Evolutionary conservation across 2,888 invertebrate genomes (phyloP).

Genomic region (Cosmopolites sordidus): DNA sequence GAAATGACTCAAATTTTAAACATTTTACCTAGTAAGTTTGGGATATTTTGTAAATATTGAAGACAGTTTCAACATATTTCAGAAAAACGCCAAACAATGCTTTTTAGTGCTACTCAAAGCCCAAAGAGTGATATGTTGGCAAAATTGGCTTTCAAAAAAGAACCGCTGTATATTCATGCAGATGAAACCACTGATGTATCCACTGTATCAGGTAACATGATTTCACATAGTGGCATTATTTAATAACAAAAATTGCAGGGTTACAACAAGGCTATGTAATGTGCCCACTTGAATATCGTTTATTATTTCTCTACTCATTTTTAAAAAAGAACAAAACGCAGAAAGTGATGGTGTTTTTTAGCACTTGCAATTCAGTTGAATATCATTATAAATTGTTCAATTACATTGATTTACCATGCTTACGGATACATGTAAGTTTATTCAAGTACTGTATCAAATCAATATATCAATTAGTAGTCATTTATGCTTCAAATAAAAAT

Average conservation of each 20-base stretch:
- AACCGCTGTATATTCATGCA: conserved; percentile 91
- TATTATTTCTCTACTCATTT: conserved; percentile 96
- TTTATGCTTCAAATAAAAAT: not conserved
- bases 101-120: conserved; percentile 95
- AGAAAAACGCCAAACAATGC: conserved; percentile 93
- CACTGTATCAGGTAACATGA: conserved; percentile 56
- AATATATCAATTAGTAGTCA: not conserved
- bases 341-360: conserved; percentile 96
- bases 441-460: not conserved
- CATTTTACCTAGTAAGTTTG: conserved; percentile 84
- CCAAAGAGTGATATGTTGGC: conserved; percentile 86
- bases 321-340: conserved; percentile 92
- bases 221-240: no score
- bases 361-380: conserved; percentile 95
- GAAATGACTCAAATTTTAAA: conserved; percentile 93
- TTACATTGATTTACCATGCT: conserved; percentile 92
- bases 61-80: not conserved
- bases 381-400: conserved; percentile 93
- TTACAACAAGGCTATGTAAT: conserved; percentile 65
- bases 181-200: conserved; percentile 81
- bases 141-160: conserved; percentile 83
- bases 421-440: conserved; percentile 87
- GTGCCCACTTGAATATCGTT: conserved; percentile 90
- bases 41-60: no score
- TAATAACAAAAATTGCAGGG: not conserved